These are phyloP conservation scores for Periphyllus acericola DNA, from an alignment of 2,888 invertebrate species.

Conservation along the genomic window DNA sequence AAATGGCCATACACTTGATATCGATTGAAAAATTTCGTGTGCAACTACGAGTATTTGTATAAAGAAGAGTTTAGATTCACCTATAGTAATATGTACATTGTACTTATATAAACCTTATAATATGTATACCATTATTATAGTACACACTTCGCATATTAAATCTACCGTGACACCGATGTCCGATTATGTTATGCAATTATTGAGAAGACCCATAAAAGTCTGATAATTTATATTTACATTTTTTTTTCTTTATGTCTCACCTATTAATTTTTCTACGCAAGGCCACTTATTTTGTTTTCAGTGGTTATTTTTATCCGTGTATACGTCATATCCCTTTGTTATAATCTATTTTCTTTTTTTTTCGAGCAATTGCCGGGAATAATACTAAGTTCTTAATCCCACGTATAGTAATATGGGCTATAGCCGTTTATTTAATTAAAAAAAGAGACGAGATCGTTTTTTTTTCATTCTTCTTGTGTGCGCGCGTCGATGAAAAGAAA, in stretches of 20 bases:
- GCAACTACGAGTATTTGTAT: not conserved
- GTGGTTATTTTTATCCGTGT: not conserved
- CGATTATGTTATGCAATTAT: not conserved
- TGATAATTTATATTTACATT: not conserved
- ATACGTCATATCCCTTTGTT: not conserved
- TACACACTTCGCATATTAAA: too few relatives aligned
- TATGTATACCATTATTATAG: too few relatives aligned
- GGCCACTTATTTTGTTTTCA: too few relatives aligned
- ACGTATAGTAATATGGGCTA: not conserved
- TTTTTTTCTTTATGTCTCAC: too few relatives aligned
- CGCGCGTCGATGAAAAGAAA: constrained; percentile 6
- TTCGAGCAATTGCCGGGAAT: not conserved
- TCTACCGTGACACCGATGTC: not conserved
- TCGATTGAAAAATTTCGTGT: not conserved
- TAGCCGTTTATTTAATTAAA: not conserved
- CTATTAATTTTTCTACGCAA: too few relatives aligned
- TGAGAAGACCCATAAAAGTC: not conserved
- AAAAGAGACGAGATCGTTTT: not conserved
- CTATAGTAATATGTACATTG: too few relatives aligned
- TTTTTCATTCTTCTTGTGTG: not conserved
- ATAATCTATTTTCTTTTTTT: not conserved
- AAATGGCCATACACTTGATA: not conserved
- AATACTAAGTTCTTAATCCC: not conserved
- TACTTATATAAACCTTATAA: too few relatives aligned
- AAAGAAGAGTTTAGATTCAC: too few relatives aligned